Evolutionary conservation across 1,140 invertebrate species (phyloP), one percentile per base, ranked within the genome.

Genomic region (Nymphalis io): DNA sequence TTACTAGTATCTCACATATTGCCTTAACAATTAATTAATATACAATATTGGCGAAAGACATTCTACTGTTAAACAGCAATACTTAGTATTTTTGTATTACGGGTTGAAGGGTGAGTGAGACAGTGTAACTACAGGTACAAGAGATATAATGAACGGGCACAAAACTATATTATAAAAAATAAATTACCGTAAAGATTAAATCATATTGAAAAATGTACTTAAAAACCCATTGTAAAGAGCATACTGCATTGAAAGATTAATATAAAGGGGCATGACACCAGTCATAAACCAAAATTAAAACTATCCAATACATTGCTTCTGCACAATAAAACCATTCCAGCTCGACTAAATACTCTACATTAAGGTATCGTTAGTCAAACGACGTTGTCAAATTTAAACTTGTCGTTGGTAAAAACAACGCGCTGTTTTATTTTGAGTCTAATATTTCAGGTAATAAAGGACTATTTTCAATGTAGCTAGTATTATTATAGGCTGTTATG

Each of bases 221-320:
- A 33, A 33, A 33, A 33, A 53, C 10, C 2, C 3, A 23, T n/a
- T 23, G 2, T 11, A 15, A 55, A 55, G 23, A 15, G 51, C 15
- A 23, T 51, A 18, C 18, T 10, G 1, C 5, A 15, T 27, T n/a
- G 60, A 72, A 69, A 72, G 69, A 69, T 74, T 51, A 20, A 38
- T 20, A 65, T 64, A 48, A 72, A 68, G 79, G 79, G 72, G 63
- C 72, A 73, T 76, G 74, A 75, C 71, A 67, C 75, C 73, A 80
- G 60, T 80, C 85, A 89, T 89, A 87, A 89, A 89, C 80, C 87
- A 87, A 89, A 89, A 91, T 91, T 91, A 91, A 91, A 91, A 89
- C 69, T 89, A 88, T 83, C 81, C 87, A 82, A 86, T 91, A 91
- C 89, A 89, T 89, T 91, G 79, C 86, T 69, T 79, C 62, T 72